A percentile compares a stretch with the other conserved stretches of the same genome.
Evolutionary conservation across 2,113 vertebrate species (phyloP).

Genomic region (Corythornis vintsioides): DNA sequence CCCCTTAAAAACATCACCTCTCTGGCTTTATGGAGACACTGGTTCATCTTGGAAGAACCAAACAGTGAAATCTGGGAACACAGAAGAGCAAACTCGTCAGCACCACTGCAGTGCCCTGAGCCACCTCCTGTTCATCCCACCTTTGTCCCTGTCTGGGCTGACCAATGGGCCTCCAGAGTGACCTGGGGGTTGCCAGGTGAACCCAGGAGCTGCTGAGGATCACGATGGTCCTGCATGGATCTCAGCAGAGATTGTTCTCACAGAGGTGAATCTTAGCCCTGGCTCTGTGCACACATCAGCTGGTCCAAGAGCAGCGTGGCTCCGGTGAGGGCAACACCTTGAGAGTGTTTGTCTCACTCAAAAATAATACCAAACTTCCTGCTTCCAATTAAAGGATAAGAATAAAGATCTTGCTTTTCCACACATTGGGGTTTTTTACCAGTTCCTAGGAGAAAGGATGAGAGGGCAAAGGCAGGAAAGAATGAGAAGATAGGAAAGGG

Average conservation of each 20-base stretch:
- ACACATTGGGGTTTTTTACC: background rate
- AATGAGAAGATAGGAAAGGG: background rate
- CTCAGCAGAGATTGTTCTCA: accelerated
- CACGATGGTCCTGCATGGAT: accelerated
- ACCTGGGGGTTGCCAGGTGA: background rate
- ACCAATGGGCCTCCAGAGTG: background rate
- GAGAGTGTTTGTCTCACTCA: background rate
- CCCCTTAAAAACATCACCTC: background rate
- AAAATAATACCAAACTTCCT: background rate
- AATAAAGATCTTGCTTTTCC: background rate
- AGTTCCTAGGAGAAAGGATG: background rate
- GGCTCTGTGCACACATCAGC: accelerated
- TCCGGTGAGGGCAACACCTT: too few species aligned
- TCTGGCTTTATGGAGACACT: background rate
- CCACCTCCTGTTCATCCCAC: background rate
- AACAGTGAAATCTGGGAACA: background rate
- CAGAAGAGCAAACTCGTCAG: background rate
- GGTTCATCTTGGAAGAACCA: accelerated
- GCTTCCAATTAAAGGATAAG: background rate
- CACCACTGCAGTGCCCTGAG: accelerated
- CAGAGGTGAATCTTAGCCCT: background rate
- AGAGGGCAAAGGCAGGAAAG: background rate
- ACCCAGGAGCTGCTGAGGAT: accelerated
- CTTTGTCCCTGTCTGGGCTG: background rate
- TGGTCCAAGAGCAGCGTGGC: background rate